Evolutionary conservation across 1,140 invertebrate species (phyloP).

Genomic region (Chironomus striatipennis): DNA sequence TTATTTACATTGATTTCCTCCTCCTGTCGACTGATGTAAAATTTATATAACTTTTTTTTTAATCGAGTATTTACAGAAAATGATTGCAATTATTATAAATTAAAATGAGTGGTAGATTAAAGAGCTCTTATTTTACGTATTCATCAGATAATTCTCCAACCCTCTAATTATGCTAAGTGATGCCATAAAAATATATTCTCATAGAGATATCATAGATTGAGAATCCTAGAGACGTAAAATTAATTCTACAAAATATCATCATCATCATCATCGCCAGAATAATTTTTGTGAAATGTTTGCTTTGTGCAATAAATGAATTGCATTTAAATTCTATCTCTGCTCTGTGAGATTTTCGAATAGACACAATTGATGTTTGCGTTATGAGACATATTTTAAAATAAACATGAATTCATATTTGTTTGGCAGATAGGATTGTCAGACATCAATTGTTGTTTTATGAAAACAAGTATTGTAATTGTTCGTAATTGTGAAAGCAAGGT

Average conservation of each 20-base stretch:
- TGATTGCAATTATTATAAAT: no score
- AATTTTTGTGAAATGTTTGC: conserved; percentile 79
- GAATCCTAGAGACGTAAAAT: conserved; percentile 60
- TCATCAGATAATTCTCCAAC: no score
- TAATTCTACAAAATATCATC: conserved; percentile 63
- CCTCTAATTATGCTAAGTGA: conserved; percentile 55
- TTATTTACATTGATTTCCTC: no score
- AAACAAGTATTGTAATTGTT: no score
- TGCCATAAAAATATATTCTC: conserved; percentile 90
- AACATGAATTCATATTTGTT: background rate
- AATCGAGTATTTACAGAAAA: no score
- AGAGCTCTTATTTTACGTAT: no score
- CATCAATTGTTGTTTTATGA: background rate
- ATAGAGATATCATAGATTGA: no score
- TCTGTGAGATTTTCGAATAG: no score
- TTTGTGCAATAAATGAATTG: conserved; percentile 74
- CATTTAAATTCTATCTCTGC: background rate
- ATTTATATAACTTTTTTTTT: no score
- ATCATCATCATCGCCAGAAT: conserved; percentile 59
- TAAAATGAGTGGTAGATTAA: no score
- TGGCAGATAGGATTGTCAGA: background rate
- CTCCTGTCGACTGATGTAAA: no score
- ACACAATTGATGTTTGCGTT: background rate
- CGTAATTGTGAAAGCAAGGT: no score
- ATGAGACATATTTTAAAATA: background rate